Percentiles rank a stretch among this genome's conserved stretches.
phyloP scores from a whole-genome alignment of 2,113 vertebrate genomes.

The Xerus inauris region DNA sequence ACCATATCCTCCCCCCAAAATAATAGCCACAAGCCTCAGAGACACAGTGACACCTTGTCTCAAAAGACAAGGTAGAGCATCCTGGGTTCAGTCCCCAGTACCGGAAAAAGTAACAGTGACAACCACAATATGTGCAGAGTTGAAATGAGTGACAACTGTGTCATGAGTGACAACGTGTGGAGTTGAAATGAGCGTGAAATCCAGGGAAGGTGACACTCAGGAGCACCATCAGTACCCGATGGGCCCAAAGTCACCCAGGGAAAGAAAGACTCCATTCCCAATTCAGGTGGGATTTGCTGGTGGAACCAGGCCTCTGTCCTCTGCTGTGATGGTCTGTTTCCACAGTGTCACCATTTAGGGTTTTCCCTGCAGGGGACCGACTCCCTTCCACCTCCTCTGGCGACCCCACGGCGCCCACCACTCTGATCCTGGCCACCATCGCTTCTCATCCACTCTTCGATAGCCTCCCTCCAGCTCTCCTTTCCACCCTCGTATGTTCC shows the following conservation, averaged over 20 bases:
- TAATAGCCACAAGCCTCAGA: background rate
- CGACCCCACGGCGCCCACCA: too few relatives aligned
- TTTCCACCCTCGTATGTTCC: background rate
- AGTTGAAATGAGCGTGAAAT: too few relatives aligned
- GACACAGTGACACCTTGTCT: background rate
- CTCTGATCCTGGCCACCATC: too few relatives aligned
- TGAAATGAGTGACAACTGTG: too few relatives aligned
- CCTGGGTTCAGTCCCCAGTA: too few relatives aligned
- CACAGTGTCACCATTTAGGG: background rate
- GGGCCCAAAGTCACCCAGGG: background rate
- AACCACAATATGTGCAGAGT: too few relatives aligned
- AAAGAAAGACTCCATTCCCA: background rate
- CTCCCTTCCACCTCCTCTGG: too few relatives aligned
- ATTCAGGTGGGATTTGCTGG: background rate
- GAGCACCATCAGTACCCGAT: background rate
- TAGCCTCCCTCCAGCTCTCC: background rate
- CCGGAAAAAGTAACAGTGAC: too few relatives aligned
- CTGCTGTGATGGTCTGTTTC: background rate
- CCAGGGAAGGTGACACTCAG: too few relatives aligned
- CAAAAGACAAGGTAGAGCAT: too few relatives aligned
- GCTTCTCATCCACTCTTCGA: background rate
- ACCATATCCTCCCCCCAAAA: background rate
- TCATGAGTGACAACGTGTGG: too few relatives aligned
- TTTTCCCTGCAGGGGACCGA: background rate
- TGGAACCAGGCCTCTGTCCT: background rate